These are phyloP conservation scores for Drosophila prolongata DNA, from an alignment of 2,888 invertebrate genomes.

Conservation along the genomic window DNA sequence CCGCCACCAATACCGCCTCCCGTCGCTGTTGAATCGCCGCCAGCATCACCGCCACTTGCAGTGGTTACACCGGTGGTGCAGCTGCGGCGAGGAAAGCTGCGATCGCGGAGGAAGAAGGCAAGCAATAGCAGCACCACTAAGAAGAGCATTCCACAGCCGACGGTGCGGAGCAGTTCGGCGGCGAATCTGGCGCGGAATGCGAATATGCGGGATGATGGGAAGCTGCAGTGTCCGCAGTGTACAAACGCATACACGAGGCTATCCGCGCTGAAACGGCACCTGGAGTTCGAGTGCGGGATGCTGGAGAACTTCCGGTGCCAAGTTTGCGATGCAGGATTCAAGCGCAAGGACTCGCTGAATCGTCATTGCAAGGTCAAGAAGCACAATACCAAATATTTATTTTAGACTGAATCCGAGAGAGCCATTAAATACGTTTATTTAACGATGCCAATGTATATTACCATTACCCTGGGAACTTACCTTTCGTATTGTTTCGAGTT, in stretches of 20 bases:
- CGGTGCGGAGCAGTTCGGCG: constrained; percentile 59
- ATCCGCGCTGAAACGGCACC: constrained; percentile 72
- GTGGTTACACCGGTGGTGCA: constrained; percentile 15
- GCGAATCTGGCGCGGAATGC: constrained; percentile 65
- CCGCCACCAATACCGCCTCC: constrained; percentile 18
- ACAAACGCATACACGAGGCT: constrained; percentile 66
- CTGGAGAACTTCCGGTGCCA: constrained; percentile 67
- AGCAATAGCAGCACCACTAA: constrained; percentile 2
- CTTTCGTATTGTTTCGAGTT: constrained; percentile 2
- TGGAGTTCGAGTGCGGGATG: constrained; percentile 72
- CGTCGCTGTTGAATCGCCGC: constrained; percentile 10
- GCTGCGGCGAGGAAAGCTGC: constrained; percentile 59
- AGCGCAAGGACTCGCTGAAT: constrained; percentile 69
- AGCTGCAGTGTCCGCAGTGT: constrained; percentile 70
- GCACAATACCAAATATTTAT: constrained; percentile 71
- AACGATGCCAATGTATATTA: constrained; percentile 23
- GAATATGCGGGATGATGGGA: constrained; percentile 65
- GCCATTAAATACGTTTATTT: constrained; percentile 26
- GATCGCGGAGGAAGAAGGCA: constrained; percentile 58
- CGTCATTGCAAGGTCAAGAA: constrained; percentile 73
- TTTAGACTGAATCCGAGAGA: constrained; percentile 48
- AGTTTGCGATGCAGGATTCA: constrained; percentile 72
- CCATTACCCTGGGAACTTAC: constrained; percentile 7
- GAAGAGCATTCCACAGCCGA: constrained; percentile 28
- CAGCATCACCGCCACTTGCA: constrained; percentile 13